Percentiles rank a stretch among this genome's conserved stretches.
Evolutionary conservation across 2,113 vertebrate species (phyloP).

Genomic region (Mus spicilegus): DNA sequence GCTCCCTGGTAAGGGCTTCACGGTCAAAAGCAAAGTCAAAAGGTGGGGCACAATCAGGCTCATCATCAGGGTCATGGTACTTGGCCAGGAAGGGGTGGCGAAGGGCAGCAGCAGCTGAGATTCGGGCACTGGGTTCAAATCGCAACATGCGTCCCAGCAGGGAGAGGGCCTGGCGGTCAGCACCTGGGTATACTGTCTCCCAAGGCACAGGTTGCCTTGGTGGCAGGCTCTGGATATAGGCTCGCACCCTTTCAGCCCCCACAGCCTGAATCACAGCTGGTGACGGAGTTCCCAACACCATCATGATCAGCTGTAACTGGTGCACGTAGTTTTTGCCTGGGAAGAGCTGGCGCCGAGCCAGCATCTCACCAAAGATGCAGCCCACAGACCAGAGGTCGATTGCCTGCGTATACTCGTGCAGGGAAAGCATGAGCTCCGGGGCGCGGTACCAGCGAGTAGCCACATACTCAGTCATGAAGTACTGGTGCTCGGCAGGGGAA

Average conservation of each 20-base stretch:
- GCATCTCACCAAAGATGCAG: slow-evolving; percentile 98
- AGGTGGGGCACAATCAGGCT: slow-evolving; percentile 95
- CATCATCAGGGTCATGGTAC: slow-evolving; percentile 95
- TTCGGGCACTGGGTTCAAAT: slow-evolving; percentile 92
- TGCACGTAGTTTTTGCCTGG: slow-evolving; percentile 96
- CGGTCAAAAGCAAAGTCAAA: slow-evolving; percentile 97
- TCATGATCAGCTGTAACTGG: slow-evolving; percentile 96
- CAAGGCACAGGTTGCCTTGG: slow-evolving; percentile 90
- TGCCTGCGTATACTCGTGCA: slow-evolving; percentile 95
- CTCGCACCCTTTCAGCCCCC: slow-evolving; percentile 93
- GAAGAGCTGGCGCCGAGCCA: slow-evolving; percentile 95
- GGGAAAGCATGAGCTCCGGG: slow-evolving; percentile 94
- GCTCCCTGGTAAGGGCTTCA: slow-evolving; percentile 88
- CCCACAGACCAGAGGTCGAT: slow-evolving; percentile 98
- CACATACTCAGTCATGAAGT: slow-evolving; percentile 98
- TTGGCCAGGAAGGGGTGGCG: slow-evolving; percentile 93
- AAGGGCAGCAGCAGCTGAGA: slow-evolving; percentile 91
- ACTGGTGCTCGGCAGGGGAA: slow-evolving; percentile 91
- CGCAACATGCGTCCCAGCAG: slow-evolving; percentile 90
- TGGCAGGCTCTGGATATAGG: slow-evolving; percentile 94
- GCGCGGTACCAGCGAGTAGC: slow-evolving; percentile 98
- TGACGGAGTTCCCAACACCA: slow-evolving; percentile 93
- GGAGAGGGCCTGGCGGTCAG: slow-evolving; percentile 90
- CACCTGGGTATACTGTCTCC: slow-evolving; percentile 89
- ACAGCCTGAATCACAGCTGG: slow-evolving; percentile 91